Base-by-base conservation (phyloP, 30 jellyfish, hydroid and myxozoan genomes). In the Haliclystus octoradiatus region DNA sequence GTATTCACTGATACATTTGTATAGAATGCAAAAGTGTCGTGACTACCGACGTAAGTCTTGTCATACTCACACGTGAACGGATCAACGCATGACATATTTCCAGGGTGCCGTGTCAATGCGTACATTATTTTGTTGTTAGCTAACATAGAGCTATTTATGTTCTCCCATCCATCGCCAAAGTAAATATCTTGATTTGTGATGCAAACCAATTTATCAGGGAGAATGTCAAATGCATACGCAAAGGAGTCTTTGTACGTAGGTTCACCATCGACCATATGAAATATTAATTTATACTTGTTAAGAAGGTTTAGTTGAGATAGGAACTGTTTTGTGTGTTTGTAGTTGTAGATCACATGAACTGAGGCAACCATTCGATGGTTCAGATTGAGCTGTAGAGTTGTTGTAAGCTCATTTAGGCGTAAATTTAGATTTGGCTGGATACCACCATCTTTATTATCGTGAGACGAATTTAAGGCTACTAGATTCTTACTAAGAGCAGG, bases 101-200 rank as follows among this genome's bases (percentile, higher is more conserved):
- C 33, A 5, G 78, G 72, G 68, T 85, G 90, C 40, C 96, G 69
- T 51, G 96, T 85, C 67, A 85, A 62, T 2, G 96, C 96, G 62
- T 85, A 85, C 88, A 85, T 62, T 26, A 85, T 33, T 22, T 71
- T 64, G 26, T 61, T 57, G 30, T 60, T 78, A 31, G 71, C 46
- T 33, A 85, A 62, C 2, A 63, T 57, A 13, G 60, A 50, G 53
- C 52, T 80, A 67, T 78, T 69, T 22, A 85, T 82, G 28, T 77
- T 73, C 31, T 78, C 90, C 96, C 96, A 85, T 4, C 96, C 96
- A 68, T 74, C 82, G 0, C 92, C 94, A 19, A 85, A 27, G 69
- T 52, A 85, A 52, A 70, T 85, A 61, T 85, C 96, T 65, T 78
- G 93, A 40, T 85, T 92, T 47, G 79, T 85, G 49, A 85, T 28